Conservation (phyloP, 2,113 vertebrate genomes). For the Pampusana beccarii region DNA sequence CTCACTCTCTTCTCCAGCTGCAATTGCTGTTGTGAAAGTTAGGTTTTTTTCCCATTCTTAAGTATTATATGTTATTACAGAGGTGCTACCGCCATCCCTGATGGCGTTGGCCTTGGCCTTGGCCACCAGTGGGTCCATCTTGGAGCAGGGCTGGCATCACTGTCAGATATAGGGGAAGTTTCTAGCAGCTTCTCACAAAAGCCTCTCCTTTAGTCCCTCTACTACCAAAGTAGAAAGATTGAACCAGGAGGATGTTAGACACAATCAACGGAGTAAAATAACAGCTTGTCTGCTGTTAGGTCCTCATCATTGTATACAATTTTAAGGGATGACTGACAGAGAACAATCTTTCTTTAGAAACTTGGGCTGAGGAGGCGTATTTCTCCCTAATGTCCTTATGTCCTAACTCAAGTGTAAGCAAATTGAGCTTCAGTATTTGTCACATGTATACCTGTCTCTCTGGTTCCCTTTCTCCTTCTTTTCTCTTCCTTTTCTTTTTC, state of each 20-base stretch:
- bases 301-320: neutral
- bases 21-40: no score
- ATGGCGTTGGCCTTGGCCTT: no score
- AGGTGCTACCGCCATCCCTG: no score
- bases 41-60: no score
- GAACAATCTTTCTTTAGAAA: neutral
- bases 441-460: neutral
- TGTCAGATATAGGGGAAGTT: no score
- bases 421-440: neutral
- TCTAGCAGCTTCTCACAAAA: no score
- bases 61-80: no score
- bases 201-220: no score
- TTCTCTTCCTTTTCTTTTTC: neutral
- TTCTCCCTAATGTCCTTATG: neutral
- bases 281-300: neutral
- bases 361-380: neutral
- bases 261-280: neutral
- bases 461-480: neutral
- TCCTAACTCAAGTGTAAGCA: neutral
- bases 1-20: no score
- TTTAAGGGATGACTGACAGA: neutral
- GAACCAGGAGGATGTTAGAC: neutral
- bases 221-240: neutral
- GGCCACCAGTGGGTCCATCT: no score
- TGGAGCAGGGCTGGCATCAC: no score